phyloP scores from a whole-genome alignment of 2,113 vertebrate species.

The Scytalopus superciliaris region DNA sequence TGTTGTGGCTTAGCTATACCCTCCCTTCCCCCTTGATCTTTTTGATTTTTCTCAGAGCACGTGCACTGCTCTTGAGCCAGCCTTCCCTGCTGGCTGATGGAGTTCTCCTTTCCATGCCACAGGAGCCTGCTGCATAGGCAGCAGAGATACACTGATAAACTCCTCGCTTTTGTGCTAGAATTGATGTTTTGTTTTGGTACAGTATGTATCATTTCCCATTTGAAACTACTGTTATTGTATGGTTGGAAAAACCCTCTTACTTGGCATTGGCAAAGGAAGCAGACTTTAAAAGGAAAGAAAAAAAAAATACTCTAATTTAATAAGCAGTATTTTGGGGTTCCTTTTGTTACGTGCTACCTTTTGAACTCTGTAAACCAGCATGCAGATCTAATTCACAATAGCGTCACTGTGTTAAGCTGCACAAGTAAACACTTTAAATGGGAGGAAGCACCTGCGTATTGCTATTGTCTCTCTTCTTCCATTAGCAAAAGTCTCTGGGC shows the following conservation, averaged over 20 bases:
- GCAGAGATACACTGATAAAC: background rate
- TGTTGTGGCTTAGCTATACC: background rate
- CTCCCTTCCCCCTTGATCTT: background rate
- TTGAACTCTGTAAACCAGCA: constrained; percentile 45
- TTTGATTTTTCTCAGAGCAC: background rate
- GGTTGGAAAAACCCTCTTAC: constrained; percentile 38
- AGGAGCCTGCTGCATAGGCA: background rate
- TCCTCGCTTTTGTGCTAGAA: background rate
- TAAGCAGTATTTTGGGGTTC: constrained; percentile 42
- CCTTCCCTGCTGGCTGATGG: background rate
- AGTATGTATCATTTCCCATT: constrained; percentile 41
- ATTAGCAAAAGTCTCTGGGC: constrained; percentile 2
- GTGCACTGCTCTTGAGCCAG: fast-evolving
- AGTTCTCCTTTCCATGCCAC: background rate
- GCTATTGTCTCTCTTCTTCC: constrained; percentile 52
- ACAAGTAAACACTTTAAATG: constrained; percentile 68
- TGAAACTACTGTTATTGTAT: constrained; percentile 1
- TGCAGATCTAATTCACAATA: background rate
- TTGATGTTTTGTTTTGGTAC: background rate
- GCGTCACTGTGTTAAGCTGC: constrained; percentile 15
- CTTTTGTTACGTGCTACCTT: constrained; percentile 52
- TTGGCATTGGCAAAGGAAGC: constrained; percentile 44
- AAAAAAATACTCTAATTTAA: background rate
- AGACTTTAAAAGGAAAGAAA: background rate
- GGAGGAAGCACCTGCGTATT: constrained; percentile 62